These are phyloP conservation scores for Margarornis squamiger DNA, from an alignment of 2,797 vertebrate genomes.

Conservation along the genomic window DNA sequence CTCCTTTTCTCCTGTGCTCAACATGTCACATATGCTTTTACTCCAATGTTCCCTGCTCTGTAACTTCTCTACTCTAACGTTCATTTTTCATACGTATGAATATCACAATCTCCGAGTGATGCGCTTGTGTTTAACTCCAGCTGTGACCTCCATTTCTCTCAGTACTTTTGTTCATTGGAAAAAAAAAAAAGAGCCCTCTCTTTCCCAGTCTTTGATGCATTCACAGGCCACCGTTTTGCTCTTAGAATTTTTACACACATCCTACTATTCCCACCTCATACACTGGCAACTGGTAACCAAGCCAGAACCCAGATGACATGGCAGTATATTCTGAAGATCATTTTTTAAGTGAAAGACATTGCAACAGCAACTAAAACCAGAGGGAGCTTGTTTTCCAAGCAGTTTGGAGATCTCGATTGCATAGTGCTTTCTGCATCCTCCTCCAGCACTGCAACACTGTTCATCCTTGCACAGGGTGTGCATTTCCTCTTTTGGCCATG, in stretches of 20 bases:
- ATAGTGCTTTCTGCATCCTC: neutral
- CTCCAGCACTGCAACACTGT: rapidly evolving
- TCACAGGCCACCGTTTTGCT: neutral
- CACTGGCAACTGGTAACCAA: neutral
- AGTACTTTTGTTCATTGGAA: neutral
- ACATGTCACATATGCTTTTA: rapidly evolving
- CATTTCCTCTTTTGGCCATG: neutral
- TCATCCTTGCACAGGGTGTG: too few relatives aligned
- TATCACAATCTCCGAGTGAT: neutral
- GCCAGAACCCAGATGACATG: neutral
- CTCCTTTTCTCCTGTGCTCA: neutral
- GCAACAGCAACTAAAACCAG: neutral
- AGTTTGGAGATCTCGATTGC: rapidly evolving
- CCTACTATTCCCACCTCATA: too few relatives aligned
- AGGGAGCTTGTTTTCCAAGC: neutral
- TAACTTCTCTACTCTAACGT: neutral
- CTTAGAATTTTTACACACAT: neutral
- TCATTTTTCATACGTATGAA: too few relatives aligned
- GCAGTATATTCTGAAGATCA: neutral
- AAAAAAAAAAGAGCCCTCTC: neutral
- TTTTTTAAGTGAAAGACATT: neutral
- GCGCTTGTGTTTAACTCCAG: neutral
- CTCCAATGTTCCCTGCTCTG: neutral
- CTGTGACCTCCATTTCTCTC: neutral
- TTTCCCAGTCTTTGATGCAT: neutral